Conservation (phyloP, 2,888 invertebrate species). For the Drosophila borealis region DNA sequence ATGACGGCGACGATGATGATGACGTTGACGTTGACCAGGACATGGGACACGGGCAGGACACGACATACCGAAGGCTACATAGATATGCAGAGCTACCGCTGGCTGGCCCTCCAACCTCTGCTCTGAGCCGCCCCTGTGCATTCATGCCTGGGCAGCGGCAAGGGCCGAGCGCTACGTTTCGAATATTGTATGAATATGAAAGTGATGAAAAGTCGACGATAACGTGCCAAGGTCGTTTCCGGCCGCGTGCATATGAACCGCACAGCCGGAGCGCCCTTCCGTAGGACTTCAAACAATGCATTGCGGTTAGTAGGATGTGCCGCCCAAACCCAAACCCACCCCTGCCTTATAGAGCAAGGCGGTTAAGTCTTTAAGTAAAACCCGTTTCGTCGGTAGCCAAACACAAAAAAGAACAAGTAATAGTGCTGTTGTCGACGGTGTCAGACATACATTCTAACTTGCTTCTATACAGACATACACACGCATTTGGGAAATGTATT, state of each 20-base stretch:
- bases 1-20: conserved; percentile 31
- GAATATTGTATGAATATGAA: conserved; percentile 80
- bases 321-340: conserved; percentile 1
- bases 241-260: conserved; percentile 81
- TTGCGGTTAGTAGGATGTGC: conserved; percentile 55
- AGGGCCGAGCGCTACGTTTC: conserved; percentile 36
- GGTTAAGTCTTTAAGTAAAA: conserved; percentile 63
- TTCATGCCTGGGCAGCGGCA: conserved; percentile 34
- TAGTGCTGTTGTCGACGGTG: too few relatives aligned
- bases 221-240: conserved; percentile 82
- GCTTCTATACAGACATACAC: too few relatives aligned
- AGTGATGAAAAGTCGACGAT: conserved; percentile 80
- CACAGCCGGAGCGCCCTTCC: conserved; percentile 45
- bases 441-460: too few relatives aligned
- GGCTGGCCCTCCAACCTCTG: neutral
- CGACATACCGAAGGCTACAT: conserved; percentile 42
- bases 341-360: neutral
- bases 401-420: neutral
- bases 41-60: conserved; percentile 7
- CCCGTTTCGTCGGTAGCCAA: conserved; percentile 49
- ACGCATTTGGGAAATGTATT: too few relatives aligned
- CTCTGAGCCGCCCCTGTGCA: conserved; percentile 12
- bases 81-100: conserved; percentile 13
- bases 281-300: conserved; percentile 65
- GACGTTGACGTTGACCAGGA: conserved; percentile 28